Evolutionary conservation across 1,140 invertebrate genomes (phyloP), one percentile per base, ranked within the genome.

Genomic region (Onthophagus taurus): DNA sequence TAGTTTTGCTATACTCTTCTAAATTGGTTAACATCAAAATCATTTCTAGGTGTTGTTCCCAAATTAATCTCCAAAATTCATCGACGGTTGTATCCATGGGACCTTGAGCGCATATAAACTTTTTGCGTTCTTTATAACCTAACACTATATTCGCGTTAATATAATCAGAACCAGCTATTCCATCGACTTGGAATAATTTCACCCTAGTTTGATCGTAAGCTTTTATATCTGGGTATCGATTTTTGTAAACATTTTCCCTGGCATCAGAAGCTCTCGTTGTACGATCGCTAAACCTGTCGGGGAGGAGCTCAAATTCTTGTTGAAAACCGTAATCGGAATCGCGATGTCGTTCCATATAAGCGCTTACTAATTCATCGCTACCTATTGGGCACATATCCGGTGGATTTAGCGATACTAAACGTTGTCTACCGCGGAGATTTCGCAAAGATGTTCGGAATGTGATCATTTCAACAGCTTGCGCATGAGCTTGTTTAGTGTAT

Each of bases 41-140:
- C 41, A 93, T 73, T 60, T 90, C 81, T 31, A 92, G 70, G 53
- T 89, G 85, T 52, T 95, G 89, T 66, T 97, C 92, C 89, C 92
- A 97, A 46, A 97, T 85, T 90, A 97, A 94, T 42, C 89, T 74
- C 94, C 94, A 98, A 66, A 97, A 97, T 63, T 97, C 93, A 52
- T 81, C 81, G 1, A 95, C 83, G 0, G 92, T 97, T 18, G 84
- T 82, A 41, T 94, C 86, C 72, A 95, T 87, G 0, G 94, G 94
- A 0, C 89, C 88, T 72, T 91, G 89, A 8, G 89, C 89, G 66
- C 89, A 94, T 50, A 94, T 91, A 58, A 91, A 94, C 55, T 89
- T 87, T 58, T 93, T 93, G n/a, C 86, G 68, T 57, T 90, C 85
- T 68, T 91, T 91, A 58, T 92, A 92, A 7, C 89, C 85, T 56